Conservation (phyloP, 2,113 vertebrate species). For the Malurus melanocephalus region DNA sequence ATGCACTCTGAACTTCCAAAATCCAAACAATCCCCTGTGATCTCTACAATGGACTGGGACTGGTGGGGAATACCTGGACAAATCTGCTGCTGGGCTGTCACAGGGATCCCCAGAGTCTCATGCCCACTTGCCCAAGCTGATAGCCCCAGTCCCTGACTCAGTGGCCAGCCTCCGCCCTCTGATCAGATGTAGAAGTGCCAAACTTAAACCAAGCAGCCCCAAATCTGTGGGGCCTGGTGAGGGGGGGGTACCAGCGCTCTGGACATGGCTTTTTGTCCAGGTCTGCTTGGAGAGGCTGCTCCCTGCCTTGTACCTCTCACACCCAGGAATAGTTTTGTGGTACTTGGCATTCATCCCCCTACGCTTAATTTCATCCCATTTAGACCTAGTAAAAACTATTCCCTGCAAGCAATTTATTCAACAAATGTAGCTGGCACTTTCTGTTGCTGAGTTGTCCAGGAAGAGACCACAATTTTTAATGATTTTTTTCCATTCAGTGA, state of each 20-base stretch:
- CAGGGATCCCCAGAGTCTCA: background rate
- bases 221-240: background rate
- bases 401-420: constrained; percentile 55
- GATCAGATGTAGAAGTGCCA: background rate
- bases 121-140: background rate
- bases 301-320: background rate
- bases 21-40: background rate
- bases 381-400: constrained; percentile 56
- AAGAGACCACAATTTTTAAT: constrained; percentile 55
- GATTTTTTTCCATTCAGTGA: constrained; percentile 50
- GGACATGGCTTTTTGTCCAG: rapidly evolving
- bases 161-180: constrained; percentile 19
- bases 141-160: background rate
- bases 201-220: background rate
- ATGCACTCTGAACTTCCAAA: background rate
- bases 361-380: constrained; percentile 45
- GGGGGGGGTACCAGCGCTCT: background rate
- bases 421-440: constrained; percentile 55
- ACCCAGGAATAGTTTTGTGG: constrained; percentile 9
- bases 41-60: background rate
- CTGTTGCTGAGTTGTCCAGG: constrained; percentile 47
- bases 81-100: background rate
- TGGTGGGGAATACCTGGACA: background rate
- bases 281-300: background rate
- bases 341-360: constrained; percentile 33